A percentile compares a stretch with the other conserved stretches of the same genome.
Evolutionary conservation across 2,113 vertebrate species (phyloP).

Genomic region (Pelecanus crispus): DNA sequence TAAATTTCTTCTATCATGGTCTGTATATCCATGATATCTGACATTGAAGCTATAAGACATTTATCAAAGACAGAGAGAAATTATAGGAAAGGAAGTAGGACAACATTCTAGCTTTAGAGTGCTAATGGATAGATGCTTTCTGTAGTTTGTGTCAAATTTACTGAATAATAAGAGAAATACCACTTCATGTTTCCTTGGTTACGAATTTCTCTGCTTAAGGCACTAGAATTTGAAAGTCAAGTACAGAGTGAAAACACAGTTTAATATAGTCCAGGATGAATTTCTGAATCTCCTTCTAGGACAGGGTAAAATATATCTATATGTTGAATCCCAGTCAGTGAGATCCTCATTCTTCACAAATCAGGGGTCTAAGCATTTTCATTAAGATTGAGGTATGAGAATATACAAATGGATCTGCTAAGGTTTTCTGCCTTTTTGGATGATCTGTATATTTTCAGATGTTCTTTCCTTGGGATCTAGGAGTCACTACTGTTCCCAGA

Average conservation of each 20-base stretch:
- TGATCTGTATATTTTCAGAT: neutral
- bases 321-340: neutral
- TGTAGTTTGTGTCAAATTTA: constrained; percentile 9
- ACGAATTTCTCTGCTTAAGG: constrained; percentile 5
- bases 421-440: neutral
- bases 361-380: neutral
- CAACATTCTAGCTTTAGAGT: neutral
- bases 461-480: neutral
- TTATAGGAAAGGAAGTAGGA: neutral
- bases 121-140: neutral
- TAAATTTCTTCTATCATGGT: neutral
- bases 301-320: neutral
- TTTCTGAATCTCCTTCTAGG: neutral
- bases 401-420: neutral
- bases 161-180: neutral
- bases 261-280: neutral
- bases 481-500: neutral
- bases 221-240: constrained; percentile 17
- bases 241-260: neutral
- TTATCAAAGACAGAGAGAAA: constrained; percentile 13
- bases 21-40: neutral
- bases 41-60: neutral
- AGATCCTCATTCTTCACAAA: neutral
- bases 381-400: neutral
- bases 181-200: constrained; percentile 30